These are phyloP conservation scores for Platichthys flesus DNA, from an alignment of 2,113 vertebrate genomes.

Conservation along the genomic window DNA sequence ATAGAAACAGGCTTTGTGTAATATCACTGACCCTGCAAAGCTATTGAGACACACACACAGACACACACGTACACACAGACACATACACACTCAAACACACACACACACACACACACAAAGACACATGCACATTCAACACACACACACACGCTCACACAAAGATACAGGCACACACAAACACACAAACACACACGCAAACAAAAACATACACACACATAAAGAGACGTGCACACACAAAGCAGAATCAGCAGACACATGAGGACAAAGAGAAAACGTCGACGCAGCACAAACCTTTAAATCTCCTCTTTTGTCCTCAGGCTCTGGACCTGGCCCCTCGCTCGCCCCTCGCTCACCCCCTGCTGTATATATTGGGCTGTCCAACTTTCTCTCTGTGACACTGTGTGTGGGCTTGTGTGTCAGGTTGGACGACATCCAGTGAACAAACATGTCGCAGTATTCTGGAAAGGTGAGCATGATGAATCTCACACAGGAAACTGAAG, in stretches of 20 bases:
- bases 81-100: neutral
- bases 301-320: constrained; percentile 68
- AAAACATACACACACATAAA: neutral
- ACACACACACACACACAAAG: constrained; percentile 24
- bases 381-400: constrained; percentile 68
- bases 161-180: neutral
- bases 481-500: too few relatives aligned
- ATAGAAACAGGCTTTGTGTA: constrained; percentile 63
- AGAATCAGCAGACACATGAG: constrained; percentile 83
- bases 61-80: constrained; percentile 33
- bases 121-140: constrained; percentile 41
- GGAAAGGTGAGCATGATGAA: constrained; percentile 87
- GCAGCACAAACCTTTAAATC: constrained; percentile 81
- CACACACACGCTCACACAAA: constrained; percentile 26
- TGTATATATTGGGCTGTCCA: constrained; percentile 85
- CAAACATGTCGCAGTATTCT: constrained; percentile 88
- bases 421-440: constrained; percentile 80
- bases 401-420: constrained; percentile 74
- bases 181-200: constrained; percentile 16
- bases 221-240: constrained; percentile 73
- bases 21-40: constrained; percentile 68
- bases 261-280: constrained; percentile 76
- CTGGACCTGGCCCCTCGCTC: constrained; percentile 35
- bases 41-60: constrained; percentile 73
- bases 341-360: constrained; percentile 24